Evolutionary conservation across 2,113 vertebrate genomes (phyloP).

Genomic region (Ifrita kowaldi): DNA sequence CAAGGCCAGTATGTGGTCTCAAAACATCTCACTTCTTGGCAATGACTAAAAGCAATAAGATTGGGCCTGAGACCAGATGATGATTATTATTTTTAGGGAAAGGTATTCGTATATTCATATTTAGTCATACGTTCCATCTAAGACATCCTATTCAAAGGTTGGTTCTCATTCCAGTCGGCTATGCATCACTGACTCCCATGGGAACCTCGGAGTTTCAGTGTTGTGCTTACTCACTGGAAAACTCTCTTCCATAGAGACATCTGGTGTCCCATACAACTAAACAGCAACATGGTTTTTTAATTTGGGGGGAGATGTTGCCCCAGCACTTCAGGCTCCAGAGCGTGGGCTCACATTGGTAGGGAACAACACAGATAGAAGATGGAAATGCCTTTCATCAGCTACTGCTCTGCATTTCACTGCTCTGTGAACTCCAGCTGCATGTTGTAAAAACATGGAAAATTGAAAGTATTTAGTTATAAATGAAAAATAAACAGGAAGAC

Average conservation of each 20-base stretch:
- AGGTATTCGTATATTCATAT: constrained; percentile 4
- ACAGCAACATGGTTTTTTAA: not conserved
- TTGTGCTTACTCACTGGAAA: not conserved
- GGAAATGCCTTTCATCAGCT: not conserved
- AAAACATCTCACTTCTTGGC: constrained; percentile 30
- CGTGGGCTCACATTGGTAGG: rapidly evolving
- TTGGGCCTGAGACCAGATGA: not conserved
- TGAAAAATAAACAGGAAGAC: not conserved
- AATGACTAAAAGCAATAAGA: not conserved
- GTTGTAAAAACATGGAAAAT: not conserved
- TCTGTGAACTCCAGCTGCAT: not conserved
- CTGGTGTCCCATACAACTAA: not conserved
- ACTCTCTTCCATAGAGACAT: not conserved
- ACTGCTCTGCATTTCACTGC: not conserved
- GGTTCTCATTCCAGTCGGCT: not conserved
- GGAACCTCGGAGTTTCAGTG: not conserved
- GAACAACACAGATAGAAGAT: not conserved
- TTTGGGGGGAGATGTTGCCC: not conserved
- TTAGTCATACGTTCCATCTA: constrained; percentile 29
- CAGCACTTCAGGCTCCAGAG: not conserved
- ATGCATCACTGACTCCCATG: not conserved
- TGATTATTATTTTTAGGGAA: constrained; percentile 25
- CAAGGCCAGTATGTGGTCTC: not conserved
- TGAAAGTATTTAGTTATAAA: not conserved
- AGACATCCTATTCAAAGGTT: not conserved